Evolutionary conservation across 1,140 invertebrate species (phyloP), one percentile per base, ranked within the genome.

Genomic region (Lasioglossum baleicum): DNA sequence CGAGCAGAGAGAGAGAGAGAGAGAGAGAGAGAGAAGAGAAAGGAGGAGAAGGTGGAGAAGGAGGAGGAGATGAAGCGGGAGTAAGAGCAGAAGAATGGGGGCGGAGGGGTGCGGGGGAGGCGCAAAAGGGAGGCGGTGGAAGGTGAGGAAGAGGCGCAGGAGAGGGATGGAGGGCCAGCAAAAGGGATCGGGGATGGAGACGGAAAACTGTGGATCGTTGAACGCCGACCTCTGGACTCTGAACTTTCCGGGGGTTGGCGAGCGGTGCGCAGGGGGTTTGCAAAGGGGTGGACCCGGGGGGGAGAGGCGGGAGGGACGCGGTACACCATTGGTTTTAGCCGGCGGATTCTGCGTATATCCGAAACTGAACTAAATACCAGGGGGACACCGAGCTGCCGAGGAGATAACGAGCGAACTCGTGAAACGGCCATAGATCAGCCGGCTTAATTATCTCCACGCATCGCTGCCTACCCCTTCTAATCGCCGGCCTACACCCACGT

Each of bases 401-500:
- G 92, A 93, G 92, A 93, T 93, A 93, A 93, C 92, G 92, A 93
- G 92, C 92, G 90, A 93, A 93, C 91, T 93, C 92, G 92, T 92
- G 92, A 93, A 93, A 91, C 85, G 91, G 82, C 91, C 89, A 92
- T 93, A 93, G 88, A 93, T 93, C 92, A 93, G 86, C 82, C 87
- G 89, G 91, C 92, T 93, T 93, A 93, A 93, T 93, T 93, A 93
- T 93, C 92, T 92, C 88, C 87, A 90, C 90, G 90, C 91, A 92
- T 91, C 90, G 88, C 88, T 86, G 84, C 87, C 88, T 88, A 89
- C 88, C 90, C 89, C 82, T 87, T 85, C 82, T 86, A 82, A 84
- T 87, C 83, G 81, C 56, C 22, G 61, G 67, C 44, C 72, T 83
- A 82, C 81, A 78, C 83, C 83, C 81, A 82, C 83, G 79, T 51